phyloP scores from a whole-genome alignment of 1,140 invertebrate genomes.

The Drosophila funebris region DNA sequence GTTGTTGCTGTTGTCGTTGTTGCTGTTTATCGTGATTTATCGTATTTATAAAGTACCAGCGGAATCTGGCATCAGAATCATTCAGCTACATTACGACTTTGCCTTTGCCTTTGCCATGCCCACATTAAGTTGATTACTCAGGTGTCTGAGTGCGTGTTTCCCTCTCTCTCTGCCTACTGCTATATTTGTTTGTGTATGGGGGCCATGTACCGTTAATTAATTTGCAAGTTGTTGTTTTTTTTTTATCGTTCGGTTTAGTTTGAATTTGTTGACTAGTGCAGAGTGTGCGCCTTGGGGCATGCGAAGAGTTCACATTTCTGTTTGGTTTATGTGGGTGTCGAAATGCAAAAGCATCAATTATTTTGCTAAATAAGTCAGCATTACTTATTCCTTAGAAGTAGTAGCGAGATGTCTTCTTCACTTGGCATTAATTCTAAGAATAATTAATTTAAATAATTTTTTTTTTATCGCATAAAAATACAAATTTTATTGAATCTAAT shows the following conservation, averaged over 20 bases:
- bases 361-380: no score
- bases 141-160: conserved; percentile 57
- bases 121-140: conserved; percentile 79
- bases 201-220: conserved; percentile 77
- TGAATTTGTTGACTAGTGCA: conserved; percentile 18
- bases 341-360: background rate
- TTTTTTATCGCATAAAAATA: no score
- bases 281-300: background rate
- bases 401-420: no score
- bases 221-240: conserved; percentile 64
- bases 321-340: background rate
- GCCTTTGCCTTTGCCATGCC: conserved; percentile 56
- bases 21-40: conserved; percentile 69
- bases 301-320: background rate
- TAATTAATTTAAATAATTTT: no score
- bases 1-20: conserved; percentile 1
- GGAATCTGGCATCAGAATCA: conserved; percentile 52
- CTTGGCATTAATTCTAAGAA: no score
- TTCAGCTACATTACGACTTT: conserved; percentile 25
- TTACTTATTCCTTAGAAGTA: no score
- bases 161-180: background rate
- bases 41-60: conserved; percentile 54
- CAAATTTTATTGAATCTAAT: no score
- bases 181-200: conserved; percentile 23
- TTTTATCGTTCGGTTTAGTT: no score